Evolutionary conservation across 1,140 invertebrate species (phyloP).

Genomic region (Heliconius hewitsoni): DNA sequence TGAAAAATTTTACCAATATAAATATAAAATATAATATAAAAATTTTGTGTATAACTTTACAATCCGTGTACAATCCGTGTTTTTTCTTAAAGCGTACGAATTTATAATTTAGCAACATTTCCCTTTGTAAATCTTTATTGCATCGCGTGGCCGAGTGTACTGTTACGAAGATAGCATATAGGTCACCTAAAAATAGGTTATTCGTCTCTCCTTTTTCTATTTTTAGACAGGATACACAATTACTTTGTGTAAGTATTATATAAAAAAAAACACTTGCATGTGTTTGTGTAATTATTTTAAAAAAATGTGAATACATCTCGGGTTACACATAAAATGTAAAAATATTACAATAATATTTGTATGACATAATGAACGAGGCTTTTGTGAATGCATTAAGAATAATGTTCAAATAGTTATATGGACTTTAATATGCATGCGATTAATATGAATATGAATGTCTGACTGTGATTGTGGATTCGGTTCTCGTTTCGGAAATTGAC

Average conservation of each 20-base stretch:
- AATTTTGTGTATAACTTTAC: neutral
- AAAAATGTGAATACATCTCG: neutral
- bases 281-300: neutral
- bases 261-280: neutral
- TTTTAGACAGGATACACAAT: slow-evolving; percentile 23
- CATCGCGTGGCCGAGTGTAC: slow-evolving; percentile 14
- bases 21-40: neutral
- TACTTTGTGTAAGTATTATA: neutral
- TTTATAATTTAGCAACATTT: slow-evolving; percentile 10
- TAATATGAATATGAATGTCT: no score
- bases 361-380: neutral
- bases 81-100: slow-evolving; percentile 10
- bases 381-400: neutral
- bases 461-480: neutral
- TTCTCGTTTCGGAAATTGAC: neutral
- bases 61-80: neutral
- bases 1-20: neutral
- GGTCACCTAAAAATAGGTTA: slow-evolving; percentile 29
- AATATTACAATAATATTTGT: neutral
- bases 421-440: neutral
- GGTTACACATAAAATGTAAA: neutral
- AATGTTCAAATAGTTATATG: neutral
- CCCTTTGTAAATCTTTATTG: slow-evolving; percentile 12
- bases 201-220: slow-evolving; percentile 23
- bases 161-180: slow-evolving; percentile 14